phyloP scores from a whole-genome alignment of 2,113 vertebrate genomes.

The Mungos mungo region DNA sequence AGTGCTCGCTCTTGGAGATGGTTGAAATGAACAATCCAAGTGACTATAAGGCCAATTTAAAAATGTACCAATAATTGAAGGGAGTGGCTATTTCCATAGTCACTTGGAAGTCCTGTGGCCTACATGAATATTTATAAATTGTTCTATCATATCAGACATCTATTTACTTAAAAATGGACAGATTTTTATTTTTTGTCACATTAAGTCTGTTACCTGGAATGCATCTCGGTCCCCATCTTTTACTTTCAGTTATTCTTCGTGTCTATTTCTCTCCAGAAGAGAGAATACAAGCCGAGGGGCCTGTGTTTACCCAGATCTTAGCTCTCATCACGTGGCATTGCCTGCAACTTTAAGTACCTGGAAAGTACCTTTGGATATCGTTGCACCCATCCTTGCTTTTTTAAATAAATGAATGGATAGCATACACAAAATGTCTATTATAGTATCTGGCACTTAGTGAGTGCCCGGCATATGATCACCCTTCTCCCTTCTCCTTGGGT shows the following conservation, averaged over 20 bases:
- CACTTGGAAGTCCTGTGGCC: background rate
- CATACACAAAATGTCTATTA: background rate
- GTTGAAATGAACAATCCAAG: background rate
- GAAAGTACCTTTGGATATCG: background rate
- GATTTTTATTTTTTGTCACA: background rate
- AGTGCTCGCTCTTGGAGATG: background rate
- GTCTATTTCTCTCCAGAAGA: background rate
- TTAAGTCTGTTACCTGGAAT: background rate
- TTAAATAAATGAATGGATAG: background rate
- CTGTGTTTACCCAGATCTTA: background rate
- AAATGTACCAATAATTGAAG: background rate
- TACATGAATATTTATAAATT: background rate
- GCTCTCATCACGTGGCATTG: background rate
- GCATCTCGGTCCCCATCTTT: background rate
- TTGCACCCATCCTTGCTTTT: background rate
- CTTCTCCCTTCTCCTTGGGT: background rate
- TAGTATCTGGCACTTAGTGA: background rate
- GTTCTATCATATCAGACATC: background rate
- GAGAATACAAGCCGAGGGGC: background rate
- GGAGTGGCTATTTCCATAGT: background rate
- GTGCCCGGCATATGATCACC: background rate
- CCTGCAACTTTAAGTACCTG: background rate
- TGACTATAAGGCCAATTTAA: background rate
- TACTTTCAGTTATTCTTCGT: background rate
- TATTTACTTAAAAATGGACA: slow-evolving; percentile 19